Percentiles rank a stretch among this genome's conserved stretches.
Conservation (phyloP, 2,113 vertebrate genomes). For the Plotosus lineatus region DNA sequence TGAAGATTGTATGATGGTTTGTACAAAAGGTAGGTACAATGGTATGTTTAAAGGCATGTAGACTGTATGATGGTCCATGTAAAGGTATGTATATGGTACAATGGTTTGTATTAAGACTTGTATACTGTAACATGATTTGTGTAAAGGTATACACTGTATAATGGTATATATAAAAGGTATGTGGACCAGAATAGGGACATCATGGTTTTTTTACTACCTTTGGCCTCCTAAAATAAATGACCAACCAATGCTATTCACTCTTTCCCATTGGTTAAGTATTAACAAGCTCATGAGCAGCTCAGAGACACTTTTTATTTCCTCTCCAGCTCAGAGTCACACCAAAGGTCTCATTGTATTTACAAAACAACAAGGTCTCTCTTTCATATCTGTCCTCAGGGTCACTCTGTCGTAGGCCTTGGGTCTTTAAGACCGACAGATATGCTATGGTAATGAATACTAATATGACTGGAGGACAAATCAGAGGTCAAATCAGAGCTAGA, state of each 20-base stretch:
- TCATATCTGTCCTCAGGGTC: conserved; percentile 43
- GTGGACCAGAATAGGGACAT: not conserved
- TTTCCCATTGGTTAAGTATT: not conserved
- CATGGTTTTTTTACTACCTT: too few species aligned
- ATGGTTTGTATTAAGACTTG: too few species aligned
- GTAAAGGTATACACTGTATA: too few species aligned
- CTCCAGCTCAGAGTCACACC: conserved; percentile 54
- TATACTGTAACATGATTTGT: too few species aligned
- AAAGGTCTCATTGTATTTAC: conserved; percentile 59
- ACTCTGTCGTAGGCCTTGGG: conserved; percentile 51
- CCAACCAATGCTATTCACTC: conserved; percentile 14
- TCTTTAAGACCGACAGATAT: conserved; percentile 17
- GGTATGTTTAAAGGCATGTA: too few species aligned
- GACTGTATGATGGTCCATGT: too few species aligned
- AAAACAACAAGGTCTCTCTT: conserved; percentile 39
- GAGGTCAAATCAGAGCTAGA: conserved; percentile 46
- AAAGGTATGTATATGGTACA: too few species aligned
- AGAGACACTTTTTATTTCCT: conserved; percentile 69
- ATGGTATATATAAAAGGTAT: too few species aligned
- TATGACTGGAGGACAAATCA: conserved; percentile 26
- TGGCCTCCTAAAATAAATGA: not conserved
- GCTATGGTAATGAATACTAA: conserved; percentile 26
- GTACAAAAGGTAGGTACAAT: too few species aligned
- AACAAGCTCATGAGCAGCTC: conserved; percentile 53
- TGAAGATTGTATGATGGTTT: too few species aligned